A percentile compares a stretch with the other conserved stretches of the same genome.
Evolutionary conservation across 2,113 vertebrate species (phyloP).

Genomic region (Brachyistius frenatus): DNA sequence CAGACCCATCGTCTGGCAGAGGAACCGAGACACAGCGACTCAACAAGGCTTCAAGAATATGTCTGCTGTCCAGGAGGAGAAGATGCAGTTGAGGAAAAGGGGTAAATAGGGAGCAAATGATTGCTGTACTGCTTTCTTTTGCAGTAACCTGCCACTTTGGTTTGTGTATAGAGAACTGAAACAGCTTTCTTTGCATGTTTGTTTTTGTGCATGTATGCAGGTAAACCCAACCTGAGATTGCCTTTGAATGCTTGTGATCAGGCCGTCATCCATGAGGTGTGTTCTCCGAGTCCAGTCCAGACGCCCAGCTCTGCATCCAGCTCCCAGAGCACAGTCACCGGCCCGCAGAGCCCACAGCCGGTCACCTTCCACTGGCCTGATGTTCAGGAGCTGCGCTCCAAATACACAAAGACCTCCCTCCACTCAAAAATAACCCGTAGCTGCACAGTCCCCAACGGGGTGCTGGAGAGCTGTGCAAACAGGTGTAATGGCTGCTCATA

Average conservation of each 20-base stretch:
- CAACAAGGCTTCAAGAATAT: constrained; percentile 56
- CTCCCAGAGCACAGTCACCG: constrained; percentile 47
- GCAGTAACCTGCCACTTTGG: neutral
- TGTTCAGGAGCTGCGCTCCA: constrained; percentile 90
- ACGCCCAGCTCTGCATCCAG: constrained; percentile 65
- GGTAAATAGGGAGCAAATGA: constrained; percentile 63
- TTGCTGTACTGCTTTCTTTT: constrained; percentile 10
- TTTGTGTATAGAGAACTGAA: constrained; percentile 13
- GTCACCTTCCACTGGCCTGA: constrained; percentile 92
- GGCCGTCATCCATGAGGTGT: constrained; percentile 76
- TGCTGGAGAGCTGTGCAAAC: constrained; percentile 59
- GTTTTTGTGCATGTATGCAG: constrained; percentile 72
- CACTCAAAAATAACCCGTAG: constrained; percentile 44
- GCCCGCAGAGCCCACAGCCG: constrained; percentile 78
- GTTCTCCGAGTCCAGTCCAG: constrained; percentile 69
- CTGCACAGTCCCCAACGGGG: constrained; percentile 78
- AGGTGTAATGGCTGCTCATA: constrained; percentile 55
- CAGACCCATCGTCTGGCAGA: constrained; percentile 65
- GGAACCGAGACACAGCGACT: constrained; percentile 49
- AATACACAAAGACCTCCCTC: constrained; percentile 73
- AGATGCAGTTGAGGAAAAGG: constrained; percentile 58
- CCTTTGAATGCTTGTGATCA: constrained; percentile 73
- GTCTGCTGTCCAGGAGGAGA: constrained; percentile 79
- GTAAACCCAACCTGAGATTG: constrained; percentile 77
- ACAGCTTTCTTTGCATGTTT: constrained; percentile 1